A percentile compares a stretch with the other conserved stretches of the same genome.
phyloP scores from a whole-genome alignment of 2,797 vertebrate species.

The Xyrichtys novacula region DNA sequence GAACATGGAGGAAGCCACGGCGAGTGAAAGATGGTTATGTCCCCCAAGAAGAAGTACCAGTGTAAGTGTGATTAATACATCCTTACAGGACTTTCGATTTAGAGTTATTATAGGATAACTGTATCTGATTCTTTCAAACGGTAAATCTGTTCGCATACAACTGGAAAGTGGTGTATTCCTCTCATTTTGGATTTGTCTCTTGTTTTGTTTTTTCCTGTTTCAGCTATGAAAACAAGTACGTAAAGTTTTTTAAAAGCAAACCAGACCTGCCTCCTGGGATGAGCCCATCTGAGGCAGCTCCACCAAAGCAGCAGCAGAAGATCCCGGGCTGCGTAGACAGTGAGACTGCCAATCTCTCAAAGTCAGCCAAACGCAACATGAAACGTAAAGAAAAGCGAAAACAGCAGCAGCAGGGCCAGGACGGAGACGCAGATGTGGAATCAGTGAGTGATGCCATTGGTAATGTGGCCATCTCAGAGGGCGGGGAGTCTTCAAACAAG shows the following conservation, averaged over 20 bases:
- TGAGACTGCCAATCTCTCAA: conserved; percentile 86
- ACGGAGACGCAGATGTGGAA: conserved; percentile 69
- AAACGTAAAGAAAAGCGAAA: conserved; percentile 95
- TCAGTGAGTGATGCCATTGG: conserved; percentile 82
- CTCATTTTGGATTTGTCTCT: background rate
- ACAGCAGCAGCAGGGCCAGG: conserved; percentile 84
- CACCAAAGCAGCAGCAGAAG: conserved; percentile 71
- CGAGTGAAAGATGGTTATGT: conserved; percentile 94
- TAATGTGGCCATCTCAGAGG: conserved; percentile 76
- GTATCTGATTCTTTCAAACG: background rate
- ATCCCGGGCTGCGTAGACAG: conserved; percentile 65
- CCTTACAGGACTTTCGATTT: background rate
- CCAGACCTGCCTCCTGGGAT: conserved; percentile 93
- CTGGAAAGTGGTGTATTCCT: background rate
- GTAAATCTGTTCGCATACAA: background rate
- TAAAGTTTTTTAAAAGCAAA: conserved; percentile 98
- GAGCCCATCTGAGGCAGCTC: conserved; percentile 68
- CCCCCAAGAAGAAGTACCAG: conserved; percentile 96
- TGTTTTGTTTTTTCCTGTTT: conserved; percentile 29
- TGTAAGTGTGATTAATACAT: conserved; percentile 85
- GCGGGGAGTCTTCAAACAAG: conserved; percentile 28
- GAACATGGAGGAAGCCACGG: conserved; percentile 95
- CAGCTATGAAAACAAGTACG: conserved; percentile 96
- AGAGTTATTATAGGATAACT: too few species aligned
- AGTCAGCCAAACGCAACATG: conserved; percentile 93